These are phyloP conservation scores for Folsomia manolachei DNA, from an alignment of 2,888 invertebrate genomes.

Conservation along the genomic window DNA sequence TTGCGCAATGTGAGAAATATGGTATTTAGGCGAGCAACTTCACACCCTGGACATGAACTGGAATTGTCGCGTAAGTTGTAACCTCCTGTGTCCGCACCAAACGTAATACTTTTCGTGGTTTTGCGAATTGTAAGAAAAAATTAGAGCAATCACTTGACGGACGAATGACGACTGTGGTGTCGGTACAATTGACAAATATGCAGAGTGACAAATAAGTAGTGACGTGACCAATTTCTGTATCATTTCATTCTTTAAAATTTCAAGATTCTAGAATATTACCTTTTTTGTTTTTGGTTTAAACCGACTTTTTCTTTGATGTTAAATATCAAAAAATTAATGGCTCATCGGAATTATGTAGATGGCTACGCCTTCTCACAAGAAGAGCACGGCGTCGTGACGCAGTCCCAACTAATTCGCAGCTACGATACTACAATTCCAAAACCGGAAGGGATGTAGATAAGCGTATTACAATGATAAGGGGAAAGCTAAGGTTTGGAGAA, in stretches of 20 bases:
- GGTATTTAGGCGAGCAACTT: slow-evolving; percentile 80
- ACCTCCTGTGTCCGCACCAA: no score
- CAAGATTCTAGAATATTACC: no score
- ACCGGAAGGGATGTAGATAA: slow-evolving; percentile 66
- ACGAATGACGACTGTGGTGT: no score
- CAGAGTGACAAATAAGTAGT: neutral
- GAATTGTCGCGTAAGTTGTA: slow-evolving; percentile 82
- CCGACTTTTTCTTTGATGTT: no score
- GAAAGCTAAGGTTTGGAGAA: no score
- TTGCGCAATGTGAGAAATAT: slow-evolving; percentile 90
- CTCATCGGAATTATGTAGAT: slow-evolving; percentile 63
- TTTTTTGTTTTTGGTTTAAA: no score
- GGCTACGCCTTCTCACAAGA: slow-evolving; percentile 99
- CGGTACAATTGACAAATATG: no score
- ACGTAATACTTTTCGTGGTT: no score
- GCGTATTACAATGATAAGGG: no score
- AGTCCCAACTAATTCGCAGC: slow-evolving; percentile 90
- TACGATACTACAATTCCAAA: slow-evolving; percentile 91
- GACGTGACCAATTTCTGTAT: neutral
- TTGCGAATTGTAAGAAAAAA: no score
- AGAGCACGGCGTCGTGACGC: slow-evolving; percentile 91
- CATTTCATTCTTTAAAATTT: neutral
- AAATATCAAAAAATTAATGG: no score
- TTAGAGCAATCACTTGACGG: no score
- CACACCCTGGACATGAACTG: slow-evolving; percentile 77